Conservation (phyloP, 2,797 vertebrate species). For the Hirundo rustica region DNA sequence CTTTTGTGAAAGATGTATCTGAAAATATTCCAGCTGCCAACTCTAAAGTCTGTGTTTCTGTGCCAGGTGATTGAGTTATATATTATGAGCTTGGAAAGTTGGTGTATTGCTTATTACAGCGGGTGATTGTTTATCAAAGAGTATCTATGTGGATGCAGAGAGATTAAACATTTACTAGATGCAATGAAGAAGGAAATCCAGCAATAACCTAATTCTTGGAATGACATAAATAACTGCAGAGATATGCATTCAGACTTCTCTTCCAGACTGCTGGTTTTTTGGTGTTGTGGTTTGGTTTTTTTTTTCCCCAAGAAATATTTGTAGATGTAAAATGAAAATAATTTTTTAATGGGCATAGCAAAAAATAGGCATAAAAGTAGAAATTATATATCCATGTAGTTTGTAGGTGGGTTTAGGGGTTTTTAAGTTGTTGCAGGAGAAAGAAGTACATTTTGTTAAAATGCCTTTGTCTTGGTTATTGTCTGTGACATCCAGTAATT, state of each 20-base stretch:
- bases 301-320: neutral
- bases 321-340: neutral
- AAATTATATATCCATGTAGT: neutral
- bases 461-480: neutral
- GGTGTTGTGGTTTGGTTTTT: neutral
- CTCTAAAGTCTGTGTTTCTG: neutral
- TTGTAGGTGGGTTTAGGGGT: neutral
- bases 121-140: neutral
- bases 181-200: neutral
- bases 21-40: neutral
- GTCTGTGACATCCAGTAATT: neutral
- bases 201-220: neutral
- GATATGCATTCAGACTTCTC: neutral
- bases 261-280: neutral
- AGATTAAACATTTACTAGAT: neutral
- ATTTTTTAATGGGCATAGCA: neutral
- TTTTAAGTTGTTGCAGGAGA: neutral
- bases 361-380: neutral
- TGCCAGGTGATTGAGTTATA: neutral
- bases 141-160: neutral
- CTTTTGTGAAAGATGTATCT: neutral
- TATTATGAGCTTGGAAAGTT: neutral
- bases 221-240: neutral
- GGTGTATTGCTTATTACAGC: neutral
- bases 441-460: neutral